These are phyloP conservation scores for Teleogryllus oceanicus DNA, from an alignment of 2,888 invertebrate species.

Conservation along the genomic window DNA sequence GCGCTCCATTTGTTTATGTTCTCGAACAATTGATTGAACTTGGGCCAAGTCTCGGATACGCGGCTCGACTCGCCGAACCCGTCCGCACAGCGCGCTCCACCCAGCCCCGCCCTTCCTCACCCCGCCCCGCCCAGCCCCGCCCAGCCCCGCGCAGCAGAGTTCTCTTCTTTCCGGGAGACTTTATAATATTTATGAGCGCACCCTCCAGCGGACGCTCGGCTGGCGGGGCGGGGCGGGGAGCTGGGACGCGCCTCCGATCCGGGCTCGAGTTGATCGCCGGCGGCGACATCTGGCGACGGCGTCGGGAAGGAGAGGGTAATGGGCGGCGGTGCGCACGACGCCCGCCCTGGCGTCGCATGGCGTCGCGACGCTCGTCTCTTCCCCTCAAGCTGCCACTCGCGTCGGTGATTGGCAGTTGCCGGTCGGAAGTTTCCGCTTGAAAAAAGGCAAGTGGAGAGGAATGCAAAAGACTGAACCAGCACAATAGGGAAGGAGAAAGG, in stretches of 20 bases:
- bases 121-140: not conserved
- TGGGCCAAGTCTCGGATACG: not conserved
- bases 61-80: not conserved
- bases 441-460: too few species aligned
- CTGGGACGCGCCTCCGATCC: not conserved
- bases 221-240: not conserved
- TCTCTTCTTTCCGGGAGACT: slow-evolving; percentile 6
- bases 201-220: not conserved
- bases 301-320: too few species aligned
- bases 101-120: not conserved
- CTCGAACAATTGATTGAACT: slow-evolving; percentile 11
- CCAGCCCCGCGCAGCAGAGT: not conserved
- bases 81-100: not conserved
- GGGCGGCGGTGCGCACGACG: too few species aligned
- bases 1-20: not conserved
- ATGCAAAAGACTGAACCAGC: too few species aligned
- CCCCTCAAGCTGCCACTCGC: too few species aligned
- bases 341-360: too few species aligned
- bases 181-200: slow-evolving; percentile 9
- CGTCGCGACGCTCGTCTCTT: too few species aligned
- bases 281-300: not conserved
- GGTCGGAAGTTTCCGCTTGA: too few species aligned
- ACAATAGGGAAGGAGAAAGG: too few species aligned
- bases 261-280: not conserved
- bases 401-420: too few species aligned